These are phyloP conservation scores for Sebastes taczanowskii DNA, from an alignment of 2,797 vertebrate species.

Conservation along the genomic window DNA sequence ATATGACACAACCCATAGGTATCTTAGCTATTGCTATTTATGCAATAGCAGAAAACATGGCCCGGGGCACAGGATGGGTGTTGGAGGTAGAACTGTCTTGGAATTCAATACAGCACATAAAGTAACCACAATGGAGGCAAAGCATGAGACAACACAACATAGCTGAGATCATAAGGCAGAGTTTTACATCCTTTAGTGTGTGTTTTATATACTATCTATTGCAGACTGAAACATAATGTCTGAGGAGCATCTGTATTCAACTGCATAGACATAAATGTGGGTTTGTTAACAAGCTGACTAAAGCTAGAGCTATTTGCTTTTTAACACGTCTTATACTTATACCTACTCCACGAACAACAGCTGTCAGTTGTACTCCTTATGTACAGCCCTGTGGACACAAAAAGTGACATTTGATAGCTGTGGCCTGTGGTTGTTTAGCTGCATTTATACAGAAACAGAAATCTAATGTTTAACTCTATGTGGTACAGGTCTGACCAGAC, in stretches of 20 bases:
- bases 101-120: slow-evolving; percentile 63
- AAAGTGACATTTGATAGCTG: slow-evolving; percentile 41
- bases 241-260: not conserved
- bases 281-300: not conserved
- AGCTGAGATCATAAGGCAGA: slow-evolving; percentile 18
- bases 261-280: not conserved
- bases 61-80: slow-evolving; percentile 71
- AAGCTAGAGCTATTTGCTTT: not conserved
- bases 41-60: slow-evolving; percentile 57
- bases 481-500: slow-evolving; percentile 15
- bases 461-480: slow-evolving; percentile 32
- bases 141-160: slow-evolving; percentile 40
- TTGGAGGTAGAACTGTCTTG: slow-evolving; percentile 45
- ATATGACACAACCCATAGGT: slow-evolving; percentile 51
- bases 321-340: not conserved
- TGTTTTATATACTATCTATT: not conserved
- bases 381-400: not conserved
- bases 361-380: slow-evolving; percentile 2
- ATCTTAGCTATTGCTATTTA: slow-evolving; percentile 46
- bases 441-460: slow-evolving; percentile 18
- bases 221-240: not conserved
- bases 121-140: slow-evolving; percentile 53
- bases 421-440: slow-evolving; percentile 29
- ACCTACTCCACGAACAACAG: not conserved
- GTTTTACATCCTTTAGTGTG: slow-evolving; percentile 11